Conservation (phyloP, 2,797 vertebrate genomes). For the Rhinatrema bivittatum region DNA sequence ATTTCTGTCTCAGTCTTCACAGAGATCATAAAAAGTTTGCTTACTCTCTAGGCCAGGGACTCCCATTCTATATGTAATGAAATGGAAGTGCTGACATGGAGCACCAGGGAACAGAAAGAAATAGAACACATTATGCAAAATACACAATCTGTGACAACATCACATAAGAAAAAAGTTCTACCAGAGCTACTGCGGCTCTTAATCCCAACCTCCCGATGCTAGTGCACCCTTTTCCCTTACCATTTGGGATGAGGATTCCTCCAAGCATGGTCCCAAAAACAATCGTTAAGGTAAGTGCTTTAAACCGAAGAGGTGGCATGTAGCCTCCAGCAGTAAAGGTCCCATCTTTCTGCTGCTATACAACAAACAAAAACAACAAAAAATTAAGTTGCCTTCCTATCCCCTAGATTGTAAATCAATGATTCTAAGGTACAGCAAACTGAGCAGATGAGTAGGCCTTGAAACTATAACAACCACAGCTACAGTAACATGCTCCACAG, state of each 20-base stretch:
- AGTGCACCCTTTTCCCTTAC: too few relatives aligned
- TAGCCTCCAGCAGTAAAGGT: constrained; percentile 92
- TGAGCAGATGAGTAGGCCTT: rapidly evolving
- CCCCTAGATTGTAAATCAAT: rapidly evolving
- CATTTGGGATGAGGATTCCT: constrained; percentile 93
- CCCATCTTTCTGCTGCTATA: constrained; percentile 85
- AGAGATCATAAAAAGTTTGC: too few relatives aligned
- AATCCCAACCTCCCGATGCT: neutral
- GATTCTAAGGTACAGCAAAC: neutral
- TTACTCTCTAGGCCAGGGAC: too few relatives aligned
- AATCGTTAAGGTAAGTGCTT: constrained; percentile 82
- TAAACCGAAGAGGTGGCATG: constrained; percentile 95
- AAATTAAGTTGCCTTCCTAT: neutral
- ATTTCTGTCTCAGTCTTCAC: too few relatives aligned
- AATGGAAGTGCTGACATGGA: too few relatives aligned
- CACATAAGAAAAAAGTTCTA: too few relatives aligned
- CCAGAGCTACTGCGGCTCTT: neutral
- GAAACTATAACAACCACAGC: neutral
- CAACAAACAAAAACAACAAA: neutral
- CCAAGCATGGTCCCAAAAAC: constrained; percentile 96
- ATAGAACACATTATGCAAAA: too few relatives aligned
- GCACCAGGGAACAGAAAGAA: too few relatives aligned
- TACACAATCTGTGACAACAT: neutral
- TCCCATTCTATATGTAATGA: too few relatives aligned
- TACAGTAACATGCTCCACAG: rapidly evolving